Conservation (phyloP, 2,113 vertebrate species). For the Hystrix cristata region DNA sequence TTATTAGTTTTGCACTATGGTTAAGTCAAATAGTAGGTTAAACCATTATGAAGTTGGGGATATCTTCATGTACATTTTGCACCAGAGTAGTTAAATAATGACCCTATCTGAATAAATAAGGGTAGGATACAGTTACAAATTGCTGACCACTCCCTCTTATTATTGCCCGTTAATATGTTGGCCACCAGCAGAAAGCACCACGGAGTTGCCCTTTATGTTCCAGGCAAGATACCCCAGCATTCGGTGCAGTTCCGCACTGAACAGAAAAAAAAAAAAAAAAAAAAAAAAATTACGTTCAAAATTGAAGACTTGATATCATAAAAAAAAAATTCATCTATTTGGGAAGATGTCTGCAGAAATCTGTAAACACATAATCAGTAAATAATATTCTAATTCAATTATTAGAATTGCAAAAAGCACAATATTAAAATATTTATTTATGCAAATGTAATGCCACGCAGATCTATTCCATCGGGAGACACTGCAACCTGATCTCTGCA, state of each 20-base stretch:
- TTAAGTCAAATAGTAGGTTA: neutral
- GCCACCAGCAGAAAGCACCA: neutral
- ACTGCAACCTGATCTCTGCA: neutral
- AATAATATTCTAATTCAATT: neutral
- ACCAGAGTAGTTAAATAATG: neutral
- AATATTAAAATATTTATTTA: neutral
- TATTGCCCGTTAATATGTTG: neutral
- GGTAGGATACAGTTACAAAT: neutral
- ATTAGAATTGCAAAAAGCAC: neutral
- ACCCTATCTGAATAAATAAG: neutral
- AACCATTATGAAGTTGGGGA: neutral
- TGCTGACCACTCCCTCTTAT: neutral
- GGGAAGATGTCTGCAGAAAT: neutral
- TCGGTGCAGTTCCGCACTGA: neutral
- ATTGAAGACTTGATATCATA: neutral
- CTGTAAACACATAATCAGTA: neutral
- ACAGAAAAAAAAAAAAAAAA: neutral
- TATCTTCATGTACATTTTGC: neutral
- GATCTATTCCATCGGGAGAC: neutral
- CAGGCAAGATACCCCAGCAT: rapidly evolving
- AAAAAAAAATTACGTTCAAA: neutral
- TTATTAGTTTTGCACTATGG: neutral
- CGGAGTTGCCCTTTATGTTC: neutral
- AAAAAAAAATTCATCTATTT: neutral
- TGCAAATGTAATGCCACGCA: neutral